Conservation (phyloP, 2,888 invertebrate genomes). For the Polydrusus cervinus region DNA sequence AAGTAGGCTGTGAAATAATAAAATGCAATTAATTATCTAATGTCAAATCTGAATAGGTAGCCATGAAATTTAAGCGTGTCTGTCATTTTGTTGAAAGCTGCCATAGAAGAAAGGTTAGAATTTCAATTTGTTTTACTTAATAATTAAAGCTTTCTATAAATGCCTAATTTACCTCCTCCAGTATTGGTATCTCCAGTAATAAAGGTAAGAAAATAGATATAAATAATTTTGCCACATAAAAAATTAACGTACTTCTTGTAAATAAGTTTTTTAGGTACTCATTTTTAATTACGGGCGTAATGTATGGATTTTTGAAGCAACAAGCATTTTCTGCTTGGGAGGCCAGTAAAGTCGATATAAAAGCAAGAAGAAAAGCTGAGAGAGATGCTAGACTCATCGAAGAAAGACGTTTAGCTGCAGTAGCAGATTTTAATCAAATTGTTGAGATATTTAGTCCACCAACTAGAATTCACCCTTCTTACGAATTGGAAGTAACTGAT, state of each 20-base stretch:
- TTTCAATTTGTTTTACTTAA: neutral
- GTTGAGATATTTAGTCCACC: slow-evolving; percentile 46
- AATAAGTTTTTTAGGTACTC: slow-evolving; percentile 53
- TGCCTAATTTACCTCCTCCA: slow-evolving; percentile 47
- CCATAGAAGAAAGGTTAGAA: neutral
- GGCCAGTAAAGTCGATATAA: slow-evolving; percentile 38
- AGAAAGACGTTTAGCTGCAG: slow-evolving; percentile 43
- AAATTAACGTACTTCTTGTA: neutral
- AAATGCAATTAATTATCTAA: no score
- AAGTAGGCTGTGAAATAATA: no score
- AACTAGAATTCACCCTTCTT: slow-evolving; percentile 1
- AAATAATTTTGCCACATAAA: neutral
- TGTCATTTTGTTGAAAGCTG: slow-evolving; percentile 1
- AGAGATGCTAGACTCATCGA: slow-evolving; percentile 35
- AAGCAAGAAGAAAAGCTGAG: slow-evolving; percentile 22
- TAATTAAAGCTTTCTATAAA: slow-evolving; percentile 7
- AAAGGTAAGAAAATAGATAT: slow-evolving; percentile 31
- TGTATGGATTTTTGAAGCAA: slow-evolving; percentile 40
- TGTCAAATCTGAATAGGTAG: neutral
- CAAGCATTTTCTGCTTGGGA: slow-evolving; percentile 31
- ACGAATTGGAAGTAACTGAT: neutral
- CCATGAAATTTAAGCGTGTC: no score
- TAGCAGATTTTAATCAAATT: slow-evolving; percentile 49
- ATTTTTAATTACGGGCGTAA: slow-evolving; percentile 42
- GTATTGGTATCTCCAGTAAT: slow-evolving; percentile 44